Conservation (phyloP, 1,140 invertebrate genomes). For the Phthorimaea operculella region DNA sequence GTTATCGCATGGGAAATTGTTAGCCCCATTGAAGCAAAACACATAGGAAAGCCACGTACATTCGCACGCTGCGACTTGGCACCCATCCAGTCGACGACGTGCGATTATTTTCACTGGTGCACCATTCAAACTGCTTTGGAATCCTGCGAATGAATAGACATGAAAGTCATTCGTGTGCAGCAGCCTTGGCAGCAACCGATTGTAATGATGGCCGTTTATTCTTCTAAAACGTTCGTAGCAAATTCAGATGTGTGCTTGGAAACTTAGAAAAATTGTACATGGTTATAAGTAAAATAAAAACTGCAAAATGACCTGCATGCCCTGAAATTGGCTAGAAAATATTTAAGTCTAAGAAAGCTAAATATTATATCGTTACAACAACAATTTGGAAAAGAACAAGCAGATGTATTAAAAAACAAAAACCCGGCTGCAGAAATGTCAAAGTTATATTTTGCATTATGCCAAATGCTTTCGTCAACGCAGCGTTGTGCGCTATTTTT, state of each 20-base stretch:
- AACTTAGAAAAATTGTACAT: too few species aligned
- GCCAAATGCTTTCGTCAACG: too few species aligned
- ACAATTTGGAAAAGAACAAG: too few species aligned
- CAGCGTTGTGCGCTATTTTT: too few species aligned
- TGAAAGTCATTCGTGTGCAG: constrained; percentile 47
- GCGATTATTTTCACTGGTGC: constrained; percentile 40
- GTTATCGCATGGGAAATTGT: constrained; percentile 28
- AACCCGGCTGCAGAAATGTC: not conserved
- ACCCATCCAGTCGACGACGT: constrained; percentile 37
- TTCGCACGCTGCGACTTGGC: constrained; percentile 28
- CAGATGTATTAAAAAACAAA: too few species aligned
- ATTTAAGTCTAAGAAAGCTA: too few species aligned
- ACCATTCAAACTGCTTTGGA: constrained; percentile 32
- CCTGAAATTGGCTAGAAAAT: too few species aligned
- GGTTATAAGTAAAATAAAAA: too few species aligned
- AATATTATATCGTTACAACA: too few species aligned
- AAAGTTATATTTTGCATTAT: not conserved
- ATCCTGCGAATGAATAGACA: constrained; percentile 41
- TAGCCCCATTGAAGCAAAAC: constrained; percentile 36
- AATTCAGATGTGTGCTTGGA: too few species aligned
- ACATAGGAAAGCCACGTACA: constrained; percentile 27
- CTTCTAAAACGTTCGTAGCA: constrained; percentile 9
- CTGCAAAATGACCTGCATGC: too few species aligned
- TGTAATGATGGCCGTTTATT: constrained; percentile 42
- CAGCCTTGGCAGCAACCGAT: constrained; percentile 33